phyloP scores from a whole-genome alignment of 2,797 vertebrate species.

The Avahi laniger region DNA sequence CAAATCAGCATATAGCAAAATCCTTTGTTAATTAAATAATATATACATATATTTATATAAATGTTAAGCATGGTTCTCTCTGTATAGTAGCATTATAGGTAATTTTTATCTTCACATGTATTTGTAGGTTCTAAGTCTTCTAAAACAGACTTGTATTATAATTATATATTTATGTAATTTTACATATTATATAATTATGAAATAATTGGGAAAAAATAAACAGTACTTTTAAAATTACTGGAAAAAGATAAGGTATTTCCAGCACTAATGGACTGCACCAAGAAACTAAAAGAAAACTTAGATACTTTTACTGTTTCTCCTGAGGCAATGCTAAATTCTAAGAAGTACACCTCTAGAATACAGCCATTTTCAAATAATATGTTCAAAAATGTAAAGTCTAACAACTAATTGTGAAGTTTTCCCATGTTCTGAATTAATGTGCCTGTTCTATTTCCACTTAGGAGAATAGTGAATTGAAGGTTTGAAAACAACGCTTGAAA shows the following conservation, averaged over 20 bases:
- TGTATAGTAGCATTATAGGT: background rate
- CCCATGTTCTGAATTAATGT: background rate
- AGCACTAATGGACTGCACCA: background rate
- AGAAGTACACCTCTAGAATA: background rate
- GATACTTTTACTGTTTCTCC: conserved; percentile 24
- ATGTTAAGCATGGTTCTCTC: background rate
- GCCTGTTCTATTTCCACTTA: background rate
- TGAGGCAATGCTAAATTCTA: background rate
- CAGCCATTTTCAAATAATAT: conserved; percentile 40
- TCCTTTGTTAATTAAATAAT: background rate
- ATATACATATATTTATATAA: background rate
- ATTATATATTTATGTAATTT: background rate
- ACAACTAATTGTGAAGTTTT: background rate
- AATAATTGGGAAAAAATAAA: background rate
- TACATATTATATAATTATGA: conserved; percentile 3
- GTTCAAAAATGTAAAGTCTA: conserved; percentile 31
- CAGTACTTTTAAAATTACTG: conserved; percentile 11
- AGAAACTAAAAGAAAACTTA: background rate
- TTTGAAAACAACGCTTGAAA: conserved; percentile 12
- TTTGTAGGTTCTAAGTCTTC: conserved; percentile 6
- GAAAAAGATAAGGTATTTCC: conserved; percentile 1
- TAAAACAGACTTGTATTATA: conserved; percentile 16
- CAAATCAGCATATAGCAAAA: background rate
- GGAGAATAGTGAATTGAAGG: background rate
- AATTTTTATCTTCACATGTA: conserved; percentile 1